These are phyloP conservation scores for Germaria angustata DNA, from an alignment of 2,888 invertebrate species.

Conservation along the genomic window DNA sequence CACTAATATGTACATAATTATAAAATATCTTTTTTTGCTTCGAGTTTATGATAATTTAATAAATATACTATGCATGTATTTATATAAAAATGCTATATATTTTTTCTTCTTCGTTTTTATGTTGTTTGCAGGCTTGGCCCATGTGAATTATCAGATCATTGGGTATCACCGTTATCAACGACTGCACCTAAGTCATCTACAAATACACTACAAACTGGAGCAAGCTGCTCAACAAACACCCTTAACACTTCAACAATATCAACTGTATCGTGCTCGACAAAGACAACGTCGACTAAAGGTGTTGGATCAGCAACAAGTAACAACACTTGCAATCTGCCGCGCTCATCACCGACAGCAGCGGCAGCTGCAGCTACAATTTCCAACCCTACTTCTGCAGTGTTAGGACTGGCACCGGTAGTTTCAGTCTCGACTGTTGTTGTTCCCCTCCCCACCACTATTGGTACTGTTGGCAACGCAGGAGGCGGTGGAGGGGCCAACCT, in stretches of 20 bases:
- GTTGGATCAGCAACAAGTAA: slow-evolving; percentile 38
- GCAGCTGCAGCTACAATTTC: slow-evolving; percentile 78
- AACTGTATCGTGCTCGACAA: slow-evolving; percentile 39
- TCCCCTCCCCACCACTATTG: slow-evolving; percentile 54
- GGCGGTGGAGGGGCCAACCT: slow-evolving; percentile 54
- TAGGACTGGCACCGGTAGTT: slow-evolving; percentile 72
- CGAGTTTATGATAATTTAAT: too few relatives aligned
- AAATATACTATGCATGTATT: too few relatives aligned
- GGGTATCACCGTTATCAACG: slow-evolving; percentile 73
- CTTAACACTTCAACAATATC: slow-evolving; percentile 31
- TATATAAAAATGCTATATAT: too few relatives aligned
- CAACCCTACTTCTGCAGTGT: slow-evolving; percentile 68
- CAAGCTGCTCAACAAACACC: slow-evolving; percentile 22
- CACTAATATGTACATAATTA: too few relatives aligned
- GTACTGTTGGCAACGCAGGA: slow-evolving; percentile 45
- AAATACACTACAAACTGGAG: slow-evolving; percentile 56
- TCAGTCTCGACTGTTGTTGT: slow-evolving; percentile 67
- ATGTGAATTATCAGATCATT: slow-evolving; percentile 87
- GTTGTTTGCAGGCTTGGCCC: slow-evolving; percentile 92
- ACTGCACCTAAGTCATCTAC: slow-evolving; percentile 48
- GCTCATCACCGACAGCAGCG: slow-evolving; percentile 79
- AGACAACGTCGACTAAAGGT: slow-evolving; percentile 60
- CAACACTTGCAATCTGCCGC: slow-evolving; percentile 81
- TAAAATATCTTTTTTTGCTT: too few relatives aligned
- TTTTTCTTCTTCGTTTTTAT: too few relatives aligned